A percentile compares a stretch with the other conserved stretches of the same genome.
These are phyloP conservation scores for Druon quercuslanigerum DNA, from an alignment of 1,140 invertebrate genomes.

Conservation along the genomic window DNA sequence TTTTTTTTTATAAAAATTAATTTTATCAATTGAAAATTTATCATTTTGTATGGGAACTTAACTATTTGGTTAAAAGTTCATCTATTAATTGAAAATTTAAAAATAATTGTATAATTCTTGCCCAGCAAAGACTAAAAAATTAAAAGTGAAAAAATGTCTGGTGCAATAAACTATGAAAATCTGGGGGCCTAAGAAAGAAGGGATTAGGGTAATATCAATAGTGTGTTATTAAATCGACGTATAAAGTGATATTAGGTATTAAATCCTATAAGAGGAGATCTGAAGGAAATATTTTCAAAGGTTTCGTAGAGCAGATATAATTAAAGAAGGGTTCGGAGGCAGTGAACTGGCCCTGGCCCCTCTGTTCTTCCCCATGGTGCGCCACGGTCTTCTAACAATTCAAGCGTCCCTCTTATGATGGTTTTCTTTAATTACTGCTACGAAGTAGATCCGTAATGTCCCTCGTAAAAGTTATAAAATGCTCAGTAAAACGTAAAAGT, in stretches of 20 bases:
- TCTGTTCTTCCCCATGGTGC: neutral
- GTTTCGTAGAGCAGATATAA: constrained; percentile 12
- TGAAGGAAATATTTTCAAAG: constrained; percentile 8
- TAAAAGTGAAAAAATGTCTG: too few relatives aligned
- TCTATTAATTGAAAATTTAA: too few relatives aligned
- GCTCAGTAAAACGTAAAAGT: constrained; percentile 28
- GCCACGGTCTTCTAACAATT: constrained; percentile 16
- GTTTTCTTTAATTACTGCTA: constrained; percentile 44
- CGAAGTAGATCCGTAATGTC: constrained; percentile 38
- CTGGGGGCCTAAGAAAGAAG: neutral
- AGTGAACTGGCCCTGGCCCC: too few relatives aligned
- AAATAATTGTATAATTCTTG: too few relatives aligned
- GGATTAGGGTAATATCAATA: neutral
- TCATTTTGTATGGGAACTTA: too few relatives aligned
- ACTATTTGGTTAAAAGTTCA: too few relatives aligned
- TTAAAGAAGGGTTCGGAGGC: constrained; percentile 18
- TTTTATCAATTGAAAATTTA: too few relatives aligned
- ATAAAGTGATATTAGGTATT: neutral
- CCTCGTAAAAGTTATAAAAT: constrained; percentile 43
- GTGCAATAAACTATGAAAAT: too few relatives aligned
- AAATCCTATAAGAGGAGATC: constrained; percentile 11
- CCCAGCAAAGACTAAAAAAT: too few relatives aligned
- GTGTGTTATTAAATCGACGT: neutral
- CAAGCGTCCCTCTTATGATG: constrained; percentile 30
- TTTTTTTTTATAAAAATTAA: too few relatives aligned